These are phyloP conservation scores for Urocolius indicus DNA, from an alignment of 2,113 vertebrate genomes.

Conservation along the genomic window DNA sequence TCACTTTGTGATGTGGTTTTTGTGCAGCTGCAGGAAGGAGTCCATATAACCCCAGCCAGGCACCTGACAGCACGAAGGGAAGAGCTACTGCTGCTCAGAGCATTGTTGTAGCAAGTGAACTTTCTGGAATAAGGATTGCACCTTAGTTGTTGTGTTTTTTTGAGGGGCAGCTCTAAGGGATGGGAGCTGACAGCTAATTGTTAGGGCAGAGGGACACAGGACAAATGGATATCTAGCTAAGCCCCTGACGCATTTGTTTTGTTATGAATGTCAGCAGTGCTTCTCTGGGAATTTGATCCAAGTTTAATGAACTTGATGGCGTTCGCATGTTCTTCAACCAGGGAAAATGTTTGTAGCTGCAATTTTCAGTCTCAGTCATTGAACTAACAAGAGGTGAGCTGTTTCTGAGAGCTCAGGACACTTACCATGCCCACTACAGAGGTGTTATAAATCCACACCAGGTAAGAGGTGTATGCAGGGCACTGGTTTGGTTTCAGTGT, in stretches of 20 bases:
- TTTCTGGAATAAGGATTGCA: neutral
- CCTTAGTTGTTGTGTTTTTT: neutral
- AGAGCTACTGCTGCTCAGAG: neutral
- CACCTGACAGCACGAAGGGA: neutral
- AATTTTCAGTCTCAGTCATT: neutral
- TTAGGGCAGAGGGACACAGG: neutral
- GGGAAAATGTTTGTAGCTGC: neutral
- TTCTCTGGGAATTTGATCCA: neutral
- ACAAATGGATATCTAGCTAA: neutral
- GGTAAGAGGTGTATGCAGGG: neutral
- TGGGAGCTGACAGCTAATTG: neutral
- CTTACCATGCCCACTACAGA: rapidly evolving
- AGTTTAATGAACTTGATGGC: neutral
- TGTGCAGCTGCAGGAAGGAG: slow-evolving; percentile 38
- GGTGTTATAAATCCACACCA: neutral
- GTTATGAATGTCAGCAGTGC: neutral
- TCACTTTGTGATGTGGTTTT: neutral
- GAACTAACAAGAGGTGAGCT: neutral
- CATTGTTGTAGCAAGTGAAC: neutral
- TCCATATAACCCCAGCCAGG: neutral
- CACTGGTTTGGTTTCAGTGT: neutral
- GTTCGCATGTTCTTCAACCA: neutral
- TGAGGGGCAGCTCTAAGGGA: neutral
- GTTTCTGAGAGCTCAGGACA: neutral
- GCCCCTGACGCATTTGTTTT: neutral